These are phyloP conservation scores for Globodera rostochiensis DNA, from an alignment of 1,140 invertebrate genomes.

Conservation along the genomic window DNA sequence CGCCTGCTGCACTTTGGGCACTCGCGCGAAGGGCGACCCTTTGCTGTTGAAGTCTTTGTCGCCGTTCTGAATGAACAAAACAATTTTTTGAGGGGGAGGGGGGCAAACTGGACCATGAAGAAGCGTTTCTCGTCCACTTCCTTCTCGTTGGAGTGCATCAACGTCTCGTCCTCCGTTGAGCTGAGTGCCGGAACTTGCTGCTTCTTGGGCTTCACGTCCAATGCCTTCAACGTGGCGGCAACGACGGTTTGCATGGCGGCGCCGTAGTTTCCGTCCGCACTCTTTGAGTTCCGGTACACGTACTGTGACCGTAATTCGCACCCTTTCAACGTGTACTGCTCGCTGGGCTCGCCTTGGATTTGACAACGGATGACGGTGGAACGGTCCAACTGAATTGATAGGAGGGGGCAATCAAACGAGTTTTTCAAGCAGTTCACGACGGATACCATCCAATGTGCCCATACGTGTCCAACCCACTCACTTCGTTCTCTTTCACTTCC, in stretches of 20 bases:
- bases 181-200: background rate
- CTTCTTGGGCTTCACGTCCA: conserved; percentile 12
- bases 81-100: background rate
- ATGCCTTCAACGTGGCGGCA: background rate
- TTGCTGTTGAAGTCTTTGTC: conserved; percentile 21
- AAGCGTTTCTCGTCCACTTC: conserved; percentile 51
- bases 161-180: conserved; percentile 36
- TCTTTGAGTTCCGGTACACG: conserved; percentile 26
- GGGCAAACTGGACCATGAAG: conserved; percentile 31
- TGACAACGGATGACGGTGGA: conserved; percentile 25
- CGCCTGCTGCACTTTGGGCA: conserved; percentile 28
- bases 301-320: conserved; percentile 38
- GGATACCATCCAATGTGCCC: background rate
- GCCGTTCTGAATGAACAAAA: conserved; percentile 10
- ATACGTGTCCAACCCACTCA: background rate
- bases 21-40: conserved; percentile 14
- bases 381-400: conserved; percentile 8
- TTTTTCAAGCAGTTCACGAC: background rate
- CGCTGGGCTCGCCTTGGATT: background rate
- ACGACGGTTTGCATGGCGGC: conserved; percentile 35
- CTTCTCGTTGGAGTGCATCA: conserved; percentile 48
- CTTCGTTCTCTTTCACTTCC: conserved; percentile 30
- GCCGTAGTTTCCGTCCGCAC: background rate
- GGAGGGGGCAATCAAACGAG: too few species aligned
- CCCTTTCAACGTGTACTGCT: conserved; percentile 23